Percentiles rank a stretch among this genome's conserved stretches.
Evolutionary conservation across 2,113 vertebrate species (phyloP).

Genomic region (Gavia stellata): DNA sequence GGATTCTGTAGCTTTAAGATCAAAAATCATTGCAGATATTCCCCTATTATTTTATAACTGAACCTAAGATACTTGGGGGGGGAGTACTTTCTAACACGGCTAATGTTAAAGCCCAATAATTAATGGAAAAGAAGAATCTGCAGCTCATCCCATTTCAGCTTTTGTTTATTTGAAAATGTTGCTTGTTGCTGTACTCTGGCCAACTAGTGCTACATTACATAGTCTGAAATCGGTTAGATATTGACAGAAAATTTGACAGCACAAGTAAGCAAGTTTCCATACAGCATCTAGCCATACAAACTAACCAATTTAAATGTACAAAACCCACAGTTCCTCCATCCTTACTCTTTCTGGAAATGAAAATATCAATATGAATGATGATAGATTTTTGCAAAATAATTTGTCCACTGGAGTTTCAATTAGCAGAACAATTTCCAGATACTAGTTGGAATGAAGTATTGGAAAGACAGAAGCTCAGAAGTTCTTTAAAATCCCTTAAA

Average conservation of each 20-base stretch:
- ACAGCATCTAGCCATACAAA: background rate
- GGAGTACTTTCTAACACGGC: background rate
- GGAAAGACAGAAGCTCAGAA: background rate
- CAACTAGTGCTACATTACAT: background rate
- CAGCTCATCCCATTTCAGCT: background rate
- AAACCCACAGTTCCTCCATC: background rate
- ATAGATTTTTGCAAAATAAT: background rate
- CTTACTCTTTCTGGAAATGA: background rate
- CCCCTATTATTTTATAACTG: background rate
- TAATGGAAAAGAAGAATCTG: background rate
- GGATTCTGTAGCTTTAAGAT: background rate
- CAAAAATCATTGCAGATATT: background rate
- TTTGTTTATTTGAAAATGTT: background rate
- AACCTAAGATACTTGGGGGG: background rate
- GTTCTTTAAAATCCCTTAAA: background rate
- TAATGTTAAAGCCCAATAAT: background rate
- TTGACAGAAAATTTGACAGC: background rate
- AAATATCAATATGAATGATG: background rate
- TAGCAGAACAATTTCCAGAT: background rate
- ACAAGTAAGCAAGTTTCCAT: background rate
- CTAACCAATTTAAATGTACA: background rate
- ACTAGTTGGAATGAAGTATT: background rate
- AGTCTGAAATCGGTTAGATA: background rate
- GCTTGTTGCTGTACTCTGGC: background rate
- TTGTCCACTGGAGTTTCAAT: background rate